Conservation (phyloP, 2,888 invertebrate genomes). For the Antitype chi region DNA sequence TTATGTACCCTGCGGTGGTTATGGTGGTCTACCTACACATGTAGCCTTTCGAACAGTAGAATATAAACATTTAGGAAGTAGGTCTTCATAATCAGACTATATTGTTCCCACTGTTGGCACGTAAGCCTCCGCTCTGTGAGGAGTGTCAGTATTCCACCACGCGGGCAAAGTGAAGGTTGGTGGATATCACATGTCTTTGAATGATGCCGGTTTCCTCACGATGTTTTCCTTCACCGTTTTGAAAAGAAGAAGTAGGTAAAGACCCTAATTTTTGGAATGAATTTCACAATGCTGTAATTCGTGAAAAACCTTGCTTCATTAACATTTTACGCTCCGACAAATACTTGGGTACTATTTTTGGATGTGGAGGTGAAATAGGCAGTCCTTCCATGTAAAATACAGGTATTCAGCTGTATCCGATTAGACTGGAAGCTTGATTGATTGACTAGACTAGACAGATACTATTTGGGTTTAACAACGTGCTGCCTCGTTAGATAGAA, state of each 20-base stretch:
- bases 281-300: background rate
- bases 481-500: too few species aligned
- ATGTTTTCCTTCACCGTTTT: too few species aligned
- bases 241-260: background rate
- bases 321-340: background rate
- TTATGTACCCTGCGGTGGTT: conserved; percentile 33
- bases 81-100: too few species aligned
- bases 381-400: background rate
- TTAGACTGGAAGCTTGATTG: background rate
- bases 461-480: too few species aligned
- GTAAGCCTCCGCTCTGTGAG: too few species aligned
- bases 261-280: background rate
- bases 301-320: background rate
- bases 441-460: background rate
- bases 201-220: too few species aligned
- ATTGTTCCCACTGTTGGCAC: too few species aligned
- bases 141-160: too few species aligned
- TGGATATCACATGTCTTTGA: too few species aligned
- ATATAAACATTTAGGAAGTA: too few species aligned
- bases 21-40: conserved; percentile 5
- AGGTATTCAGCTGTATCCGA: too few species aligned
- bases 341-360: background rate
- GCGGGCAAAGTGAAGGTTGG: too few species aligned
- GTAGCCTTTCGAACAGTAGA: background rate
- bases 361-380: background rate